Base-by-base conservation (phyloP, 2,113 vertebrate genomes). In the Xiphorhynchus elegans region DNA sequence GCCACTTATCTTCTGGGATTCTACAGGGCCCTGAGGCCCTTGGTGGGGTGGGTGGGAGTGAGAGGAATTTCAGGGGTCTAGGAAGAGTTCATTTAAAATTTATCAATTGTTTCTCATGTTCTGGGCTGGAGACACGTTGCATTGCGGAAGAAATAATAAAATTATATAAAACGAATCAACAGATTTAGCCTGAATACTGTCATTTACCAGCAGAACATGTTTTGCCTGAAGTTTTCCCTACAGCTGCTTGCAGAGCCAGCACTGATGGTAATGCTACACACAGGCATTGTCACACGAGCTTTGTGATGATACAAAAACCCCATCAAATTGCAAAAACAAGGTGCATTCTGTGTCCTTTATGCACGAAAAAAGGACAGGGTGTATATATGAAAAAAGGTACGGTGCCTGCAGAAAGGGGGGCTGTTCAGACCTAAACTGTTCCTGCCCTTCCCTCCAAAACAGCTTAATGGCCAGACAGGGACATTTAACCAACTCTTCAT, bases 121-220 rank as follows among this genome's bases (percentile, higher is more conserved):
- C 68, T 87, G 96, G 73, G 64, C 63, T 66, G 81, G 33, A 81
- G 39, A 89, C 29, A 73, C 50, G n/a, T 80, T 92, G 37, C 81
- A 84, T 85, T 82, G 46, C 62, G 44, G 83, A 88, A 21, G 79
- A 91, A 84, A 69, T 63, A 96, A 84, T 55, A 58, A 89, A 82
- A 94, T 76, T 81, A 91, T 74, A 75, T 35, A 56, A 81, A 80
- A 50, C 26, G 25, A 78, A 35, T 74, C 55, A 74, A 66, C 74
- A 89, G 53, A 24, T 77, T 84, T 67, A 75, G 46, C n/a, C 50
- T 39, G 25, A 82, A 79, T 49, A 70, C 17, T 75, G 47, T 18
- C 33, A 24, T 77, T 69, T 92, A 73, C 55, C 78, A 85, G 70
- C 55, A 76, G 56, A 89, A 74, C 17, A 69, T 50, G 86, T 44